phyloP scores from a whole-genome alignment of 2,888 invertebrate genomes.

The Sinohyriopsis cumingii region DNA sequence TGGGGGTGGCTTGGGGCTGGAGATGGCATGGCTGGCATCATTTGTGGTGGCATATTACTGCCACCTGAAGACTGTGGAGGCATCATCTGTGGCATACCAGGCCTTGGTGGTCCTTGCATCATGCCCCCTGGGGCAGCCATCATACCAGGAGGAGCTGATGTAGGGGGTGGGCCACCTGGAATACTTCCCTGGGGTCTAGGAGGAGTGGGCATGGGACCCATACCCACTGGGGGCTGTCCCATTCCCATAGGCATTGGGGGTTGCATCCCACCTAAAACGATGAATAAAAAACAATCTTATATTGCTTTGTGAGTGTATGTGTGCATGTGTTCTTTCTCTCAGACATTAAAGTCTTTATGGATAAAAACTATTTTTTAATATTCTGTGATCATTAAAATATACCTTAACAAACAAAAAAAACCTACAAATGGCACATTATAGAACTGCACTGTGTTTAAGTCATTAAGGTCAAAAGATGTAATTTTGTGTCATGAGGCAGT shows the following conservation, averaged over 20 bases:
- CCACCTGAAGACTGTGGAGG: constrained; percentile 17
- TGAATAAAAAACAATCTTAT: too few relatives aligned
- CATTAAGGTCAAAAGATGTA: too few relatives aligned
- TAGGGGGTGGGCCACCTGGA: constrained; percentile 13
- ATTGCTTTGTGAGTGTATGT: too few relatives aligned
- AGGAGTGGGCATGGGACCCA: constrained; percentile 8
- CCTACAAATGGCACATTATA: too few relatives aligned
- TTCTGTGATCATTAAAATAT: too few relatives aligned
- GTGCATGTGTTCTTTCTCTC: too few relatives aligned
- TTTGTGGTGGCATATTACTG: constrained; percentile 6
- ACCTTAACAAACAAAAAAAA: too few relatives aligned
- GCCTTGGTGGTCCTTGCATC: constrained; percentile 21
- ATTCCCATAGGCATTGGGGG: constrained; percentile 15
- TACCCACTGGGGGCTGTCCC: constrained; percentile 22
- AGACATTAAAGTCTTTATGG: too few relatives aligned
- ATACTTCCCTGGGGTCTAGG: constrained; percentile 7
- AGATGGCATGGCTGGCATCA: constrained; percentile 23
- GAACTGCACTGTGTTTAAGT: too few relatives aligned
- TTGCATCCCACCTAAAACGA: neutral
- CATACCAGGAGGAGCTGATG: too few relatives aligned
- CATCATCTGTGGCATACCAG: constrained; percentile 22
- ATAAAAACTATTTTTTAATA: too few relatives aligned
- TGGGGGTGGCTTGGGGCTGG: constrained; percentile 5
- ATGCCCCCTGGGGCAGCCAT: constrained; percentile 22
- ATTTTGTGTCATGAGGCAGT: too few relatives aligned